Conservation (phyloP, 2,888 invertebrate genomes). For the Onchidella celtica region DNA sequence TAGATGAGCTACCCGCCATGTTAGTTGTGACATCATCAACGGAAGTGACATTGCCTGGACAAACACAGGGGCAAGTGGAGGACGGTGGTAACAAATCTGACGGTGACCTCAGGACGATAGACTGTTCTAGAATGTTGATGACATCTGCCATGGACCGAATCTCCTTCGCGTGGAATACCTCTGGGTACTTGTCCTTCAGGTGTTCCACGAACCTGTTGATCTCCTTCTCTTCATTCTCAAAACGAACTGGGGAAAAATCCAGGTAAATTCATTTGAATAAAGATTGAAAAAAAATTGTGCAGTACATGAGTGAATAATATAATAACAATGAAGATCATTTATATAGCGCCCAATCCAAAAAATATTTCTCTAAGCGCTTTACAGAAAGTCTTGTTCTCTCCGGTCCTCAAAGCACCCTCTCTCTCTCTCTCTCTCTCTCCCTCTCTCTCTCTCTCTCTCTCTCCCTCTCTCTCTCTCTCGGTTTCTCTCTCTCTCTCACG, state of each 20-base stretch:
- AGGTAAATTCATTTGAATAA: too few species aligned
- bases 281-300: too few species aligned
- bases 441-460: too few species aligned
- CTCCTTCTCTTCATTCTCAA: constrained; percentile 66
- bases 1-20: neutral
- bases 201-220: constrained; percentile 60
- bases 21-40: neutral
- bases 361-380: too few species aligned
- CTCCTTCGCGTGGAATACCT: constrained; percentile 55
- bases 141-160: constrained; percentile 58
- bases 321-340: too few species aligned
- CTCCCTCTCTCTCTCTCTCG: too few species aligned
- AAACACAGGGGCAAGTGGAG: neutral
- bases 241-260: constrained; percentile 60
- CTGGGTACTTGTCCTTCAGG: constrained; percentile 58
- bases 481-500: too few species aligned
- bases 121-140: constrained; percentile 55
- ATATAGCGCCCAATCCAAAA: too few species aligned
- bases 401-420: too few species aligned
- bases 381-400: too few species aligned
- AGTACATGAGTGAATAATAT: too few species aligned
- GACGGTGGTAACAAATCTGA: constrained; percentile 18
- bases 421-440: too few species aligned
- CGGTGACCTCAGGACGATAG: constrained; percentile 44
- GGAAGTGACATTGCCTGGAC: neutral